Evolutionary conservation across 2,888 invertebrate genomes (phyloP), one percentile per base, ranked within the genome.

Genomic region (Acanthacorydalis orientalis): DNA sequence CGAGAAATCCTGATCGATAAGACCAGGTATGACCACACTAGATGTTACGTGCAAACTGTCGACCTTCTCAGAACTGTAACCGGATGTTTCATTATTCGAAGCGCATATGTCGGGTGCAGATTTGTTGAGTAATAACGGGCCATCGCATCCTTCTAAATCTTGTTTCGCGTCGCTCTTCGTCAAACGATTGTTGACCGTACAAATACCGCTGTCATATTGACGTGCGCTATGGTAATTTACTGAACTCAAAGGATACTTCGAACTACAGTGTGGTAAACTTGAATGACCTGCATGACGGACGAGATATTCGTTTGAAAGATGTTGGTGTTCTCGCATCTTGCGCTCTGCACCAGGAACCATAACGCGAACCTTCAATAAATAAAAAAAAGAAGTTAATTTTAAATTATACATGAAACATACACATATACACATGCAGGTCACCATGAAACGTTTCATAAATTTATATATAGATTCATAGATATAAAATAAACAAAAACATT

Each of bases 301-400:
- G 42, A 72, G 60, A 55, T 70, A 73, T 53, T 73, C 73, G 38
- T 65, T 69, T 51, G 72, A 70, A 34, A 71, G 57, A 7, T 69
- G 67, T 53, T 72, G 69, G 51, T 73, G 72, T 53, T 74, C 74
- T 7, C 70, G 66, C 12, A 74, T 62, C 55, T 73, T 72, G 38
- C 75, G 63, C 52, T 74, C 74, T 1, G 73, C 74, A 1, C 75
- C 75, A 1, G 75, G 75, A 7, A 75, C 75, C 70, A 74, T 74
- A 43, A 73, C 71, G 49, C 73, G 64, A n/a, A 73, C 73, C 73
- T 73, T 57, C 42, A 61, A 46, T 31, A 46, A 31, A 15, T 16
- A 31, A 43, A 23, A 15, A 31, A 2, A 2, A 23, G 2, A 4
- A 23, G 6, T 23, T 23, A 2, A 23, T 23, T 23, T 23, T 23